phyloP scores from a whole-genome alignment of 2,888 invertebrate species.

The Trichogramma evanescens region DNA sequence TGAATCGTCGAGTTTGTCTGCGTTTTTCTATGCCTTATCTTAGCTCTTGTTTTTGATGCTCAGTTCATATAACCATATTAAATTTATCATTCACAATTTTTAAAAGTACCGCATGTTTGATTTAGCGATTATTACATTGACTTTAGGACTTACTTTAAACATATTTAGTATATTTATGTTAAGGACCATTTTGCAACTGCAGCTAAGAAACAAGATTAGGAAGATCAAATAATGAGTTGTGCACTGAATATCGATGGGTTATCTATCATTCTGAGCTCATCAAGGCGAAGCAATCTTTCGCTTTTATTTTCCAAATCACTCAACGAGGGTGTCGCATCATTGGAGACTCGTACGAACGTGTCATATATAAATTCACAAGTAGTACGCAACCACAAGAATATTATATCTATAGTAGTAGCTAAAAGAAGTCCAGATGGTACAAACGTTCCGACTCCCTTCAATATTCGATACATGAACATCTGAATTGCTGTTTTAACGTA shows the following conservation, averaged over 20 bases:
- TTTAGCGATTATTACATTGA: too few relatives aligned
- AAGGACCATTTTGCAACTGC: background rate
- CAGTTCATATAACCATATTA: too few relatives aligned
- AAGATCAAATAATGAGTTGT: too few relatives aligned
- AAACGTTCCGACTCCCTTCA: too few relatives aligned
- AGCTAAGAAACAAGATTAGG: too few relatives aligned
- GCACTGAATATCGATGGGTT: too few relatives aligned
- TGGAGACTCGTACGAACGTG: conserved; percentile 12
- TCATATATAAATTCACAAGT: too few relatives aligned
- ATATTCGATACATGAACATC: too few relatives aligned
- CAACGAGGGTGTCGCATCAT: conserved; percentile 19
- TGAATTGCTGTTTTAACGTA: too few relatives aligned
- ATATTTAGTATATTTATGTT: background rate
- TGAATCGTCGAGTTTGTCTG: conserved; percentile 12
- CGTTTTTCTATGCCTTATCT: background rate
- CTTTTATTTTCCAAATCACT: conserved; percentile 3
- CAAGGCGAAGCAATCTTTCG: conserved; percentile 16
- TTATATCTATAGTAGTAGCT: background rate
- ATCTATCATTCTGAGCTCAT: conserved; percentile 1
- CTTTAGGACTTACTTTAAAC: background rate
- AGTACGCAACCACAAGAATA: background rate
- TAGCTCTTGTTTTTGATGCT: background rate
- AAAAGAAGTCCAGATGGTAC: too few relatives aligned
- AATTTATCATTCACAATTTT: too few relatives aligned
- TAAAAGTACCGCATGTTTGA: too few relatives aligned